phyloP scores from a whole-genome alignment of 2,113 vertebrate genomes.

The Ariopsis seemanni region DNA sequence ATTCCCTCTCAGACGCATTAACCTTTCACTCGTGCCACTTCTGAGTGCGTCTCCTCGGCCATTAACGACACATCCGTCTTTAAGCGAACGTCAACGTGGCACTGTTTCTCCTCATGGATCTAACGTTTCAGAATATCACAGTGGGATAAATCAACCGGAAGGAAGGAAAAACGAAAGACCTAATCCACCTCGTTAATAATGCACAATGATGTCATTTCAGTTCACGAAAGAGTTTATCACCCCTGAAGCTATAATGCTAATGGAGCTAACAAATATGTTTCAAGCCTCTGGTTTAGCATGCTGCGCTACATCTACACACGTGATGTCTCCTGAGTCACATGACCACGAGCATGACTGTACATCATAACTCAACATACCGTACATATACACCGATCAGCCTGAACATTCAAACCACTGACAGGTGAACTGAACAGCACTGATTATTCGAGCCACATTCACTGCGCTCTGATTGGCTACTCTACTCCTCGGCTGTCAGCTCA shows the following conservation, averaged over 20 bases:
- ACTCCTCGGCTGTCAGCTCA: too few species aligned
- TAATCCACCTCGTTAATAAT: not conserved
- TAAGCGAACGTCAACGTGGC: conserved; percentile 1
- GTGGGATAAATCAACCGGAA: not conserved
- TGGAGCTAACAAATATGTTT: not conserved
- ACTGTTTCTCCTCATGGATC: not conserved
- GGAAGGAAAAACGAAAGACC: not conserved
- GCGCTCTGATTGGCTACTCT: too few species aligned
- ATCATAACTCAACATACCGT: too few species aligned
- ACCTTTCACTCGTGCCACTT: conserved; percentile 60
- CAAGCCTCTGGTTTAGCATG: not conserved
- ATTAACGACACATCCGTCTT: conserved; percentile 15
- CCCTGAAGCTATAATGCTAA: not conserved
- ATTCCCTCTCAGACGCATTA: conserved; percentile 68
- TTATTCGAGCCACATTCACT: too few species aligned
- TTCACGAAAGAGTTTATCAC: not conserved
- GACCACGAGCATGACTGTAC: too few species aligned
- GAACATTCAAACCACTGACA: too few species aligned
- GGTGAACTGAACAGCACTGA: too few species aligned
- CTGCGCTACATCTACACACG: too few species aligned
- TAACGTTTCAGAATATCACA: not conserved
- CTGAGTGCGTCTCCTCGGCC: not conserved
- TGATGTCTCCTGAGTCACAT: too few species aligned
- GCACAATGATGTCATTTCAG: not conserved
- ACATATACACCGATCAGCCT: too few species aligned